Evolutionary conservation across 2,113 vertebrate species (phyloP), one percentile per base, ranked within the genome.

Genomic region (Bubo scandiacus): DNA sequence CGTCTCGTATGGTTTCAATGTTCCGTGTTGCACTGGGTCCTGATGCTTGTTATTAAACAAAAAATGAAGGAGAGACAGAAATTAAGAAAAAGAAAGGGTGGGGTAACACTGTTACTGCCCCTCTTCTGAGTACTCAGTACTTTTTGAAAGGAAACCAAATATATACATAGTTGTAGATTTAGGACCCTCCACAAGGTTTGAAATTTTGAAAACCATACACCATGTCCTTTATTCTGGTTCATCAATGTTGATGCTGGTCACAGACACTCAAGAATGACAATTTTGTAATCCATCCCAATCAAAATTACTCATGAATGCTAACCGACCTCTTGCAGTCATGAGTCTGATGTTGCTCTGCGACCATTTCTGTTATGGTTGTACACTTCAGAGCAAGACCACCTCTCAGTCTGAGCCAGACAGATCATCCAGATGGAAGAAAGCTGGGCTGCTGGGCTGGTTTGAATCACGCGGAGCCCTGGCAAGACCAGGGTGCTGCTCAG

Each of bases 381-480:
- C 0, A 0, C 11, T 77, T 72, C 54, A 26, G 42, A 86, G 58
- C 5, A 4, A 70, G 67, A 47, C 30, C 5, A 36, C 14, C 10
- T n/a, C 43, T 43, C 58, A 34, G 26, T 32, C 22, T 14, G 42
- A 65, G 34, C 3, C 42, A 70, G 13, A 21, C 23, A 16, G 45
- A 65, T n/a, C 55, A 87, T 52, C 40, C 0, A 5, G 22, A 36
- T 26, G 34, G 54, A 82, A 75, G 36, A 23, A 62, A 66, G 38
- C 12, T 1, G 1, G 36, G 27, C 16, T 58, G 36, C 42, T 79
- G 57, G 40, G 34, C 18, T 71, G 58, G 15, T 59, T 8, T 81
- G 55, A 55, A 62, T 42, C 63, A 58, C 0, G 0, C 1, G 0
- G 38, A 72, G 42, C 16, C 42, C 42, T 40, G 61, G 9, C 11